phyloP scores from a whole-genome alignment of 2,888 invertebrate species.

The Phragmatobia fuliginosa region DNA sequence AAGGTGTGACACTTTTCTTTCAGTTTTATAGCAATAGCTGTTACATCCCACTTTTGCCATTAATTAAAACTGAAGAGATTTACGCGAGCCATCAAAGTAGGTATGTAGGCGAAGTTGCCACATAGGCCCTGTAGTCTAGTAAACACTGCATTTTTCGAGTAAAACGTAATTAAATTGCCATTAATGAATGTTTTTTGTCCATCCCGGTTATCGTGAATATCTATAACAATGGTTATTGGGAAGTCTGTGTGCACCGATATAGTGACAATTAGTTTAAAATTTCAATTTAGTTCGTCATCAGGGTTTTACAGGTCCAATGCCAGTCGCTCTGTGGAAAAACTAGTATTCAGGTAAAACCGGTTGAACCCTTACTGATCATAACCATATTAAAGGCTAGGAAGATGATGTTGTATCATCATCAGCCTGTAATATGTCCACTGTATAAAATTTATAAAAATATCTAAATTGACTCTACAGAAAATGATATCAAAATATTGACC shows the following conservation, averaged over 20 bases:
- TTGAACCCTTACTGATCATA: no score
- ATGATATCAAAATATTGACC: neutral
- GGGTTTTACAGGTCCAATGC: no score
- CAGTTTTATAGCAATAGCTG: slow-evolving; percentile 4
- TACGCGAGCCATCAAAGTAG: neutral
- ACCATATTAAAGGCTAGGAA: no score
- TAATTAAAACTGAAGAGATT: slow-evolving; percentile 3
- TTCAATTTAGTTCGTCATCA: no score
- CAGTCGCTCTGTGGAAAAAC: no score
- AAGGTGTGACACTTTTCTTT: slow-evolving; percentile 8
- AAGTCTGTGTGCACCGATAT: no score
- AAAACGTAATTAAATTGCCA: neutral
- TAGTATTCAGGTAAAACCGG: no score
- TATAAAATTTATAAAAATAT: no score
- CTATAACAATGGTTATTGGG: no score
- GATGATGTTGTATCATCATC: no score
- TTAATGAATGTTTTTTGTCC: neutral
- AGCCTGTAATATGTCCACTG: no score
- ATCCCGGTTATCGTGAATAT: neutral
- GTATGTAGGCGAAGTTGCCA: neutral
- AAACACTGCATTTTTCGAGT: neutral
- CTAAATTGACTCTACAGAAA: neutral
- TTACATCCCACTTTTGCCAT: neutral
- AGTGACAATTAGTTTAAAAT: no score
- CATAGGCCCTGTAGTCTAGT: neutral